Evolutionary conservation across 1,140 invertebrate genomes (phyloP), one percentile per base, ranked within the genome.

Genomic region (Drosophila ambigua): DNA sequence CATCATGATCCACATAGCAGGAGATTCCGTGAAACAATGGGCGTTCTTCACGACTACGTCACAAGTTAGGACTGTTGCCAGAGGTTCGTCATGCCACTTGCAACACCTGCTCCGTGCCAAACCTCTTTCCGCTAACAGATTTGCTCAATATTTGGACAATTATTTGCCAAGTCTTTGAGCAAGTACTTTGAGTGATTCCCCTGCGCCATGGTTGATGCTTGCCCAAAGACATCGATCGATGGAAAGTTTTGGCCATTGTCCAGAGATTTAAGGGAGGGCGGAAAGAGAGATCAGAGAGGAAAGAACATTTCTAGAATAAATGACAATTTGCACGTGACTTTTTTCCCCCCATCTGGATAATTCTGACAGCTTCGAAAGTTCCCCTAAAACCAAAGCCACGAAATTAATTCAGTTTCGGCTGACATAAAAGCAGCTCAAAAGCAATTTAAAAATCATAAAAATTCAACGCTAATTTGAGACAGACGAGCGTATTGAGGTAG

Each of bases 101-200:
- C 31, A 35, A 35, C 31, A 35, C 31, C 31, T 35, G 31, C 31
- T 9, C 24, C 41, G 55, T 23, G 20, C 20, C 20, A 44, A 48
- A 48, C 54, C 39, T 28, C 46, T 52, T 24, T n/a, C 16, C 39
- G 65, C 58, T 84, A 84, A 67, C 45, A 49, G 15, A 55, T 64
- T 68, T 24, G n/a, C 9, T 50, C 62, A 67, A 84, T 85, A 68
- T 85, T 84, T 85, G 58, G 60, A 49, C 77, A 80, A 77, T 77
- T 80, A 59, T 51, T 84, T 59, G 72, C 48, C 57, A 83, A 51
- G 49, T 74, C 41, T 57, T 35, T 9, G n/a, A 28, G 46, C 31
- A 35, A 52, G 59, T 75, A 63, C 54, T 23, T 39, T 3, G 15
- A 52, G 79, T 83, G 45, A 65, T 66, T 82, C 79, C 79, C 79